Conservation (phyloP, 2,797 vertebrate genomes). For the Peromyscus nudipes region DNA sequence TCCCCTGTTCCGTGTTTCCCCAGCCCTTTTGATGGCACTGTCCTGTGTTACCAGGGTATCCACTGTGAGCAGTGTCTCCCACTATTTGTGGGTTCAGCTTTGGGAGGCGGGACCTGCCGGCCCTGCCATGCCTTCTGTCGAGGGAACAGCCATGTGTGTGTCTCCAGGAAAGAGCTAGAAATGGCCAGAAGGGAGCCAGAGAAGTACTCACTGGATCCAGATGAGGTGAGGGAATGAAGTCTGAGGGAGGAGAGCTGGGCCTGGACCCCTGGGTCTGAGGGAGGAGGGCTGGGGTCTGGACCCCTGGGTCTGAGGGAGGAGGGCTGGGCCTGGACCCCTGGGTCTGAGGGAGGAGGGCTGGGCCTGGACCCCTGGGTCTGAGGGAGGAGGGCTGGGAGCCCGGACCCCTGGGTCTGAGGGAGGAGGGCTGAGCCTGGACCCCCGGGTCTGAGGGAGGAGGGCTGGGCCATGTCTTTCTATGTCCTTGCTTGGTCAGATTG, state of each 20-base stretch:
- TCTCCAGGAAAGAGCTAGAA: constrained; percentile 92
- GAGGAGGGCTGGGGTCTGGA: not conserved
- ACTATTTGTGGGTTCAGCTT: constrained; percentile 94
- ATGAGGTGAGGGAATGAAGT: constrained; percentile 79
- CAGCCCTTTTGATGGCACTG: not conserved
- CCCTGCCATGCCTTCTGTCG: constrained; percentile 94
- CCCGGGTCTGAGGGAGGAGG: not conserved
- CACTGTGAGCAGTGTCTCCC: constrained; percentile 96
- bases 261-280: not conserved
- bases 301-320: not conserved
- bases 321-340: not conserved
- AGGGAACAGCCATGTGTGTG: constrained; percentile 94
- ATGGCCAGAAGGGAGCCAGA: constrained; percentile 90
- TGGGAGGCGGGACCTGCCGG: constrained; percentile 93
- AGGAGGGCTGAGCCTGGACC: not conserved
- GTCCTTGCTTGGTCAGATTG: constrained; percentile 87
- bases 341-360: not conserved
- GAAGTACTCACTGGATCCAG: constrained; percentile 90
- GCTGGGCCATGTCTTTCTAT: not conserved
- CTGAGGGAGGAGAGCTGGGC: not conserved
- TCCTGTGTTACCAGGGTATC: constrained; percentile 89
- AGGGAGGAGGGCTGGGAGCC: not conserved
- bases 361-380: not conserved
- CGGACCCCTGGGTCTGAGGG: not conserved
- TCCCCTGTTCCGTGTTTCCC: too few relatives aligned